A percentile compares a stretch with the other conserved stretches of the same genome.
Conservation (phyloP, 2,888 invertebrate species). For the Drosophila parthenogenetica region DNA sequence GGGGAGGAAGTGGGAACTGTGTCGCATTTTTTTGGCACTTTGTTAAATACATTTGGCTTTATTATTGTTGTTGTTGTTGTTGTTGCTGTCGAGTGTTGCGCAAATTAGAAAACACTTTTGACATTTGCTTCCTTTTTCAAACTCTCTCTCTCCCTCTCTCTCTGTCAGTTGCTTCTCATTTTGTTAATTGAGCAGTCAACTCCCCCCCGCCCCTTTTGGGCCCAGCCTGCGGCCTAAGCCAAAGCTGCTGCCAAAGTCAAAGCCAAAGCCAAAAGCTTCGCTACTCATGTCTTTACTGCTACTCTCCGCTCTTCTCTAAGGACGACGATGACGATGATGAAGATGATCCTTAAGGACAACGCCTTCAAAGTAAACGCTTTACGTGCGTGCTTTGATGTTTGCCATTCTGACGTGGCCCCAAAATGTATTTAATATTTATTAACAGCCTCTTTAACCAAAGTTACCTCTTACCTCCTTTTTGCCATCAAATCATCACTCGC, state of each 20-base stretch:
- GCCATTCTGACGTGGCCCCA: slow-evolving; percentile 44
- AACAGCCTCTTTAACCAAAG: slow-evolving; percentile 43
- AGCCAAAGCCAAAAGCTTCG: slow-evolving; percentile 8
- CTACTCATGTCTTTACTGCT: background rate
- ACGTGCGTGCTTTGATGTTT: slow-evolving; percentile 56
- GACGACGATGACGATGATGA: slow-evolving; percentile 23
- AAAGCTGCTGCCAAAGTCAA: slow-evolving; percentile 16
- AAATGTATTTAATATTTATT: slow-evolving; percentile 61
- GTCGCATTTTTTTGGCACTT: slow-evolving; percentile 65
- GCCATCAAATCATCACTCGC: slow-evolving; percentile 4
- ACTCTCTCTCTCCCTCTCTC: background rate
- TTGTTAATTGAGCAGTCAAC: slow-evolving; percentile 73
- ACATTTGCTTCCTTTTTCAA: slow-evolving; percentile 58
- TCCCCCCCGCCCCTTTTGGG: background rate
- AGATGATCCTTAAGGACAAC: slow-evolving; percentile 46
- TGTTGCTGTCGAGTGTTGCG: slow-evolving; percentile 59
- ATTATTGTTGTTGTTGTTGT: slow-evolving; percentile 47
- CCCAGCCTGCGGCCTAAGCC: slow-evolving; percentile 51
- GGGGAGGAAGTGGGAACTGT: slow-evolving; percentile 21
- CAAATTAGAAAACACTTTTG: slow-evolving; percentile 78
- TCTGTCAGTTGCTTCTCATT: slow-evolving; percentile 40
- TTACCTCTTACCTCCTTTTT: slow-evolving; percentile 5
- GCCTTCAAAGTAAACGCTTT: slow-evolving; percentile 51
- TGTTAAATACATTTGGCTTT: slow-evolving; percentile 74
- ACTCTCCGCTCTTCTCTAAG: background rate